phyloP scores from a whole-genome alignment of 2,888 invertebrate genomes.

The Flexamia atlantica region DNA sequence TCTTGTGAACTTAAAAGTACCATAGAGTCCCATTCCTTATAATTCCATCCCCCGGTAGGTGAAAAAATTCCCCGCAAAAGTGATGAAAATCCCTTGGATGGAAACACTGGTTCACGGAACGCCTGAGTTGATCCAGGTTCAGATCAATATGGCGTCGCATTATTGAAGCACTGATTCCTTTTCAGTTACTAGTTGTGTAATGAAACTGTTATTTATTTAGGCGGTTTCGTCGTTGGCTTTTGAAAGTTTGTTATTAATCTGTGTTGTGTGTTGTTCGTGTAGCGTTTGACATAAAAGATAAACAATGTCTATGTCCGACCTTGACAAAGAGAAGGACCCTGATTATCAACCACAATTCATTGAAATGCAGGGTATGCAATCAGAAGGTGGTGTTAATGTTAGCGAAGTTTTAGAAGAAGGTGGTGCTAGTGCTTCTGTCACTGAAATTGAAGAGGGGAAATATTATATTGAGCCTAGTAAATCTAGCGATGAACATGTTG shows the following conservation, averaged over 20 bases:
- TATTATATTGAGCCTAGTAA: no score
- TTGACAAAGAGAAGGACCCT: neutral
- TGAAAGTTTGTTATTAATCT: neutral
- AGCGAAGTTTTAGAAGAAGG: neutral
- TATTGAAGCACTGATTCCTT: neutral
- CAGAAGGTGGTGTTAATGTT: neutral
- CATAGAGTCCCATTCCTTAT: no score
- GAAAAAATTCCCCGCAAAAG: no score
- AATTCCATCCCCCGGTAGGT: no score
- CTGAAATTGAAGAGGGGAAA: no score
- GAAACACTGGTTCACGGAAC: no score
- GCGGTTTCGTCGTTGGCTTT: neutral
- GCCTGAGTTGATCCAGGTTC: no score
- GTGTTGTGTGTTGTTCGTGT: neutral
- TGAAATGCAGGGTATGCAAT: neutral
- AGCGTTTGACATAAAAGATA: neutral
- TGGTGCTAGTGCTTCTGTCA: no score
- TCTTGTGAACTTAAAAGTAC: no score
- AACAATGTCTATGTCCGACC: neutral
- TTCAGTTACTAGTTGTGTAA: neutral
- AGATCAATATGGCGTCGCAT: neutral
- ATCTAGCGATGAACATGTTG: neutral
- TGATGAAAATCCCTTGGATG: no score
- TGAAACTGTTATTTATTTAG: neutral
- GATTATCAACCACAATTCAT: conserved; percentile 6